Conservation (phyloP, 2,888 invertebrate species). For the Coenonympha arcania region DNA sequence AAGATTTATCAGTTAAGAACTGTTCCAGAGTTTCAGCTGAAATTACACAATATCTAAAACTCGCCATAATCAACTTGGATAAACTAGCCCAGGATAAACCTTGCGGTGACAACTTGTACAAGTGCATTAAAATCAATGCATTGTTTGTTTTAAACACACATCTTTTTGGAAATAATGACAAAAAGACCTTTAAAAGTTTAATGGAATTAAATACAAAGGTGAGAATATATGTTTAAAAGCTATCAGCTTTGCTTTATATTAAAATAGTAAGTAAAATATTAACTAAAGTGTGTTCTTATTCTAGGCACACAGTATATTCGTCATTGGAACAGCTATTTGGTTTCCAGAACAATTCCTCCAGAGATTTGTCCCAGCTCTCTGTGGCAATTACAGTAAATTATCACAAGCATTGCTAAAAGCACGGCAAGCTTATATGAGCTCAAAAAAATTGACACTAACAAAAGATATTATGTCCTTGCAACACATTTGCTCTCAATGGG, state of each 20-base stretch:
- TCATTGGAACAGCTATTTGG: slow-evolving; percentile 88
- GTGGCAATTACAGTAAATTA: slow-evolving; percentile 66
- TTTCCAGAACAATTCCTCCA: slow-evolving; percentile 87
- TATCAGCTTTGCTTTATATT: too few species aligned
- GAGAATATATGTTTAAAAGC: too few species aligned
- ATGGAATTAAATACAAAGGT: slow-evolving; percentile 86
- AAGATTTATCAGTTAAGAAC: slow-evolving; percentile 64
- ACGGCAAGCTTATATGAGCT: slow-evolving; percentile 73
- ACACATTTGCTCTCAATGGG: slow-evolving; percentile 52
- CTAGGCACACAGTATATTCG: slow-evolving; percentile 83
- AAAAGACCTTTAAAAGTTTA: slow-evolving; percentile 81
- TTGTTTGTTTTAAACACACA: slow-evolving; percentile 79
- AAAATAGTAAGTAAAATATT: too few species aligned
- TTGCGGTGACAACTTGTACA: slow-evolving; percentile 70
- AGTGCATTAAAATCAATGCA: slow-evolving; percentile 79
- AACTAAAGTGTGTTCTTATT: slow-evolving; percentile 12
- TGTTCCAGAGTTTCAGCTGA: slow-evolving; percentile 71
- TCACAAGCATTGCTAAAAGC: slow-evolving; percentile 61
- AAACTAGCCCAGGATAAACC: slow-evolving; percentile 65
- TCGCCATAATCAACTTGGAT: slow-evolving; percentile 77
- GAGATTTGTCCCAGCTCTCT: slow-evolving; percentile 75
- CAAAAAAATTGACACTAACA: slow-evolving; percentile 73
- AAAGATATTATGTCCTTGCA: slow-evolving; percentile 75
- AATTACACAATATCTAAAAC: slow-evolving; percentile 78
- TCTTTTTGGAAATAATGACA: slow-evolving; percentile 84